phyloP scores from a whole-genome alignment of 2,888 invertebrate genomes.

The Chymomyza amoena region DNA sequence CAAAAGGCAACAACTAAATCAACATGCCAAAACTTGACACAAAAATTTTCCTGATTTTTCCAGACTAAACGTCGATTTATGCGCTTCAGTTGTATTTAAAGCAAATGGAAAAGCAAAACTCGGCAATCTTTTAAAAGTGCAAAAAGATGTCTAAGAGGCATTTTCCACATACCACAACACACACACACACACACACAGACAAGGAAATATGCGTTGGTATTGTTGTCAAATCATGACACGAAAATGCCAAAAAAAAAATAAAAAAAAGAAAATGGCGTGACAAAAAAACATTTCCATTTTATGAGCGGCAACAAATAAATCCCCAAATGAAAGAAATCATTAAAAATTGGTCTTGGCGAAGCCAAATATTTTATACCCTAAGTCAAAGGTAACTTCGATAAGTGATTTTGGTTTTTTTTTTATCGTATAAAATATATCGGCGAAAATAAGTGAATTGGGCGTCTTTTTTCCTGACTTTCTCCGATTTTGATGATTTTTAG shows the following conservation, averaged over 20 bases:
- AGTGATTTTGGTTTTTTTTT: too few species aligned
- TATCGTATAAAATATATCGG: too few species aligned
- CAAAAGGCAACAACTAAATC: slow-evolving; percentile 7
- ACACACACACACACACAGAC: neutral
- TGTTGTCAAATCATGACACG: neutral
- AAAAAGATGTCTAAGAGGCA: neutral
- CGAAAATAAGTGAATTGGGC: too few species aligned
- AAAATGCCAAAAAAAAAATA: neutral
- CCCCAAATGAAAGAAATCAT: neutral
- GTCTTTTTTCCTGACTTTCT: too few species aligned
- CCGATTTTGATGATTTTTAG: too few species aligned
- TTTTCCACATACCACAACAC: neutral
- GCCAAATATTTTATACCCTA: neutral
- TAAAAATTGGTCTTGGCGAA: neutral
- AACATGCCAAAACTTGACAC: slow-evolving; percentile 7
- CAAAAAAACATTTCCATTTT: neutral
- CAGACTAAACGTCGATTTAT: slow-evolving; percentile 8
- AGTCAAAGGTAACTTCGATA: too few species aligned
- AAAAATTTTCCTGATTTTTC: neutral
- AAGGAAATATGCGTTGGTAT: neutral
- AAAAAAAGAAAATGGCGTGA: neutral
- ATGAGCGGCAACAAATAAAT: neutral
- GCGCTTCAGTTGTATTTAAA: slow-evolving; percentile 11
- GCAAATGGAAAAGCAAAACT: neutral
- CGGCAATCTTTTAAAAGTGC: neutral